Conservation (phyloP, 2,888 invertebrate species). For the Timema cristinae region DNA sequence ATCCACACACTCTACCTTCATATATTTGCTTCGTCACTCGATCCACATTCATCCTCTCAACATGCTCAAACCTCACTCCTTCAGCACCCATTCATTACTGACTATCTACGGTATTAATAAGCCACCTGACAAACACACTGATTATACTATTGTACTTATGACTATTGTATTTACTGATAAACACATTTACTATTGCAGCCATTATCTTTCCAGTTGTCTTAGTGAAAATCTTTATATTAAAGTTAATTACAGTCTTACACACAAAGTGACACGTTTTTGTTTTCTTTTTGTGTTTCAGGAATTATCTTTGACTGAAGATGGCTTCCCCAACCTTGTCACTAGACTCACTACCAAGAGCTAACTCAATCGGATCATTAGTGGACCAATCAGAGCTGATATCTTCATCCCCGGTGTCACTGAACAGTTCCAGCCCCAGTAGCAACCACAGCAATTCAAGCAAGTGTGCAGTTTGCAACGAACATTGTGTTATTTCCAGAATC, state of each 20-base stretch:
- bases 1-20: too few relatives aligned
- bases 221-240: background rate
- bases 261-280: slow-evolving; percentile 24
- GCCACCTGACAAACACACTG: background rate
- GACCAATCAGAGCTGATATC: slow-evolving; percentile 75
- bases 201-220: background rate
- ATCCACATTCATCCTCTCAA: too few relatives aligned
- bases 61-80: too few relatives aligned
- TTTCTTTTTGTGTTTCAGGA: slow-evolving; percentile 59
- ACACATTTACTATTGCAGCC: background rate
- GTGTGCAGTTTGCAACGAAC: slow-evolving; percentile 72
- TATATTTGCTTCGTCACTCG: too few relatives aligned
- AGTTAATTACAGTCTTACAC: background rate
- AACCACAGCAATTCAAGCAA: slow-evolving; percentile 25
- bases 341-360: slow-evolving; percentile 87
- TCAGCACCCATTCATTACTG: too few relatives aligned
- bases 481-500: slow-evolving; percentile 68
- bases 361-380: slow-evolving; percentile 82
- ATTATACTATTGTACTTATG: background rate
- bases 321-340: slow-evolving; percentile 89
- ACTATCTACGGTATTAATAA: too few relatives aligned
- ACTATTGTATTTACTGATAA: background rate
- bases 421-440: slow-evolving; percentile 57
- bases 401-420: slow-evolving; percentile 63
- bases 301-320: slow-evolving; percentile 89